Evolutionary conservation across 2,797 vertebrate species (phyloP).

Genomic region (Sebastiscus tertius): DNA sequence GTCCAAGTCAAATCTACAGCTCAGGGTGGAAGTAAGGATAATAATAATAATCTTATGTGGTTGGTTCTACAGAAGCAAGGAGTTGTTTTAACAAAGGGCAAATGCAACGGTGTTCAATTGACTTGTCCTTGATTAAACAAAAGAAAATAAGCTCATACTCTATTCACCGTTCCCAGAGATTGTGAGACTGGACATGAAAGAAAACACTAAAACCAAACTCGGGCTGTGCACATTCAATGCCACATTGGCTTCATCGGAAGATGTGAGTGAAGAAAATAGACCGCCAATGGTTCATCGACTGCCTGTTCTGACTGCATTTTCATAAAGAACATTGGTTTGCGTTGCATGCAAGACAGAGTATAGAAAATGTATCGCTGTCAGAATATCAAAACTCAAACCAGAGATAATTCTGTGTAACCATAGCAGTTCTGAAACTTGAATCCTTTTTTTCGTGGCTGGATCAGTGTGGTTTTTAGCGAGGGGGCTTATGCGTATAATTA

Average conservation of each 20-base stretch:
- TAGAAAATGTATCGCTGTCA: conserved; percentile 32
- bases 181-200: not conserved
- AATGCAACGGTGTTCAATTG: not conserved
- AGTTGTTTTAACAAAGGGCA: not conserved
- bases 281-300: not conserved
- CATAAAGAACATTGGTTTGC: not conserved
- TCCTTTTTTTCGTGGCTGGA: conserved; percentile 63
- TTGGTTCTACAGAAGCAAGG: too few relatives aligned
- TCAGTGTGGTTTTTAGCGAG: conserved; percentile 69
- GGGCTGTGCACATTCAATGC: not conserved
- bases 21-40: not conserved
- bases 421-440: conserved; percentile 57
- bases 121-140: not conserved
- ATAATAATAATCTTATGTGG: not conserved
- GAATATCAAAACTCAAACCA: conserved; percentile 47
- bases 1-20: not conserved
- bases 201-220: not conserved
- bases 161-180: not conserved
- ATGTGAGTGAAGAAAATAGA: not conserved
- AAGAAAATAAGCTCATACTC: not conserved
- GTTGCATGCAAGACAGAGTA: not conserved
- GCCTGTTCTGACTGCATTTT: not conserved
- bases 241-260: not conserved
- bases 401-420: conserved; percentile 59
- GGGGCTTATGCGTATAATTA: conserved; percentile 80